Evolutionary conservation across 2,888 invertebrate species (phyloP).

Genomic region (Chironomus tentans): DNA sequence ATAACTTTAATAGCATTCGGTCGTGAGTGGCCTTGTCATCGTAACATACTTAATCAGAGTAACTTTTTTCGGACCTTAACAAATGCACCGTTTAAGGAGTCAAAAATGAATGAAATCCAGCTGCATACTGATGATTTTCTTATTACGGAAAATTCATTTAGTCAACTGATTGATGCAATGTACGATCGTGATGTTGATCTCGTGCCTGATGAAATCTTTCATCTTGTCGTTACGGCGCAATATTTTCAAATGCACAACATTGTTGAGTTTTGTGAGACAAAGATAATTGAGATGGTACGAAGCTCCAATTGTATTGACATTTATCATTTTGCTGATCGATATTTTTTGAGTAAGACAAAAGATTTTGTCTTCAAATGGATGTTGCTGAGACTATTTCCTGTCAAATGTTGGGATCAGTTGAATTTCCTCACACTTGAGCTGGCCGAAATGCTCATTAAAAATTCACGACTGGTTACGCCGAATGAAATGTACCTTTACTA

Average conservation of each 20-base stretch:
- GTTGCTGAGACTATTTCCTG: slow-evolving; percentile 3
- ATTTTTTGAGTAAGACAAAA: slow-evolving; percentile 8
- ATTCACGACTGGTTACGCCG: slow-evolving; percentile 4
- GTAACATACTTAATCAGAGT: not conserved
- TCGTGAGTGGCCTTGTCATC: slow-evolving; percentile 10
- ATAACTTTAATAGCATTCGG: not conserved
- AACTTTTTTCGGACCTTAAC: not conserved
- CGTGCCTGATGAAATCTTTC: not conserved
- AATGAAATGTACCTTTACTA: slow-evolving; percentile 14
- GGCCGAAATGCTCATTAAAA: not conserved
- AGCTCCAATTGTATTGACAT: slow-evolving; percentile 6
- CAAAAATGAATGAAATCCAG: not conserved
- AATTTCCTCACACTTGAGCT: not conserved
- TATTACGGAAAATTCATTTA: slow-evolving; percentile 3
- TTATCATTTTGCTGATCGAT: slow-evolving; percentile 12
- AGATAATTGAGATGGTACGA: not conserved
- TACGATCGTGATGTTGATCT: not conserved
- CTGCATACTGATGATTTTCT: not conserved
- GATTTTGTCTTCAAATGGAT: slow-evolving; percentile 8
- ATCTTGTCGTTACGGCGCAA: slow-evolving; percentile 4
- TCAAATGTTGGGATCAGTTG: slow-evolving; percentile 10
- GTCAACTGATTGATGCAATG: not conserved
- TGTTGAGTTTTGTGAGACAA: not conserved
- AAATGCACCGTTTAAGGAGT: not conserved
- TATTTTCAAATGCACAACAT: slow-evolving; percentile 6